Evolutionary conservation across 1,140 invertebrate genomes (phyloP), one percentile per base, ranked within the genome.

Genomic region (Trichogramma pretiosum): DNA sequence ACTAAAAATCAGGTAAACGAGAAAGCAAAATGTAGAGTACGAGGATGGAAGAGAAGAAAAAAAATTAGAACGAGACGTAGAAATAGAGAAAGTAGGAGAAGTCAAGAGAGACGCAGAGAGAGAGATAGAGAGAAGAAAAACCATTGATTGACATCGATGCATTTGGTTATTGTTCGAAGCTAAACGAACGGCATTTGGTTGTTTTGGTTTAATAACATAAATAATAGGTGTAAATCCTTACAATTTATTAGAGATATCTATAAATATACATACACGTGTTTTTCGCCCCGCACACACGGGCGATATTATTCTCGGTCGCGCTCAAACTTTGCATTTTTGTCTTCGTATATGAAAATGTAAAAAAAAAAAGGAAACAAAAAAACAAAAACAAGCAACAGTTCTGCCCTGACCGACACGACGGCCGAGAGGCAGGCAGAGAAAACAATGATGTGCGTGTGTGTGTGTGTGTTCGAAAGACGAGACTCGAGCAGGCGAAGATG

Each of bases 221-320:
- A n/a, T n/a, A n/a, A n/a, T 54, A 46, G 43, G 49, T 51, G 19
- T 51, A n/a, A n/a, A 42, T 56, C 54, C 59, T 63, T 62, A 61
- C 55, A 56, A 61, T 64, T 63, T 64, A 64, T 64, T 64, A 59
- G 26, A 39, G 30, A 39, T 60, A 56, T 59, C 54, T 60, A 60
- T 59, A 60, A 60, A 63, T 61, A 57, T 59, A 61, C 56, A 59
- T 58, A 47, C 44, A 53, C 50, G 50, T 24, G 18, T 43, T 46
- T n/a, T n/a, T n/a, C n/a, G n/a, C n/a, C n/a, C n/a, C n/a, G n/a
- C n/a, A n/a, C n/a, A n/a, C n/a, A n/a, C n/a, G n/a, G n/a, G n/a
- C n/a, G n/a, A n/a, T n/a, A n/a, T n/a, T n/a, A n/a, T n/a, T n/a
- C n/a, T n/a, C n/a, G n/a, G n/a, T n/a, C n/a, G n/a, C n/a, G n/a